These are phyloP conservation scores for Oscheius sp. DNA, from an alignment of 1,140 invertebrate genomes.

Conservation along the genomic window DNA sequence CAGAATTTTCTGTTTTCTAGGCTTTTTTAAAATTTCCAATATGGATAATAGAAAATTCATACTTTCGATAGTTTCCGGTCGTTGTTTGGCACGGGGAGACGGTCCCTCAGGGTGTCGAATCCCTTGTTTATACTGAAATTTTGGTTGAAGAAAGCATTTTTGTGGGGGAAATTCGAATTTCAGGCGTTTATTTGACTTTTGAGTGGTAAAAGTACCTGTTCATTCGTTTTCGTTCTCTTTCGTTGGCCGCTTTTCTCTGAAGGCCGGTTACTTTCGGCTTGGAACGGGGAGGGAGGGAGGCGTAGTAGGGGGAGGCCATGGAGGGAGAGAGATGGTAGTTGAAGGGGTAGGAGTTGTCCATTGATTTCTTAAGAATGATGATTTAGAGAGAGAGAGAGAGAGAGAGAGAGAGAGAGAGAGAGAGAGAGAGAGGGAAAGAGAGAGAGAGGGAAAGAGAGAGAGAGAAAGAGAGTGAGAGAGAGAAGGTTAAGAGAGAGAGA, in stretches of 20 bases:
- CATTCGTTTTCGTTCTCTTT: background rate
- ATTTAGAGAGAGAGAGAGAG: background rate
- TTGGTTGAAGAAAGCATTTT: too few relatives aligned
- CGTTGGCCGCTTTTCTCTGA: background rate
- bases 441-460: too few relatives aligned
- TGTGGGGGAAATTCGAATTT: too few relatives aligned
- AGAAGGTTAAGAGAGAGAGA: too few relatives aligned
- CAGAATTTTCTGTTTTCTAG: background rate
- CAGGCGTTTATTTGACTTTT: background rate
- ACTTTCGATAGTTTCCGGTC: background rate
- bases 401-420: too few relatives aligned
- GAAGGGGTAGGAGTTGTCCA: background rate
- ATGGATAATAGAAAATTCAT: background rate
- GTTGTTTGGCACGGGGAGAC: background rate
- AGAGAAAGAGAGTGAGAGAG: too few relatives aligned
- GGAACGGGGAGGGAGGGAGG: background rate
- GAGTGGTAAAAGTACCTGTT: background rate
- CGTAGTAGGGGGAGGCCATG: background rate
- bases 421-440: too few relatives aligned
- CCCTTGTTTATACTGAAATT: background rate
- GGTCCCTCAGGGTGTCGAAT: background rate
- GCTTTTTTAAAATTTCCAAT: too few relatives aligned
- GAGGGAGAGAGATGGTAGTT: background rate
- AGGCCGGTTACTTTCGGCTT: background rate
- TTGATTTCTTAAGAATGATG: too few relatives aligned